Conservation (phyloP, 2,888 invertebrate genomes). For the Dusona sp. region DNA sequence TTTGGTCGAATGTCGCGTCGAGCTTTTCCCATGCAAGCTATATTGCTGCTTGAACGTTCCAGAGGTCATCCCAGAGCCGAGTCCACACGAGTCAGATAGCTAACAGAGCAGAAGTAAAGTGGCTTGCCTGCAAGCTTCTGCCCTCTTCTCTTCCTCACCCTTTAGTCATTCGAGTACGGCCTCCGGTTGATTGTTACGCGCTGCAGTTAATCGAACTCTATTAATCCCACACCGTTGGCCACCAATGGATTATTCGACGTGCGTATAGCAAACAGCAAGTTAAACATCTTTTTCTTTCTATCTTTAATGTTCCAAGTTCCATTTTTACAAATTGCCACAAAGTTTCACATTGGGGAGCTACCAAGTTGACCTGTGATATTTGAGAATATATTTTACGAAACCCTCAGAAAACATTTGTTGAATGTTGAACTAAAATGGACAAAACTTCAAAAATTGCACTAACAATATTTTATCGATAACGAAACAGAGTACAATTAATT, state of each 20-base stretch:
- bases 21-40: constrained; percentile 46
- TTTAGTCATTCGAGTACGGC: constrained; percentile 21
- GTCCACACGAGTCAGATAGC: constrained; percentile 46
- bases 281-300: constrained; percentile 8
- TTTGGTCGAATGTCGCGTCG: constrained; percentile 45
- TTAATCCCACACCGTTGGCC: constrained; percentile 48
- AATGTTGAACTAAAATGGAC: no score
- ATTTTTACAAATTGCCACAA: neutral
- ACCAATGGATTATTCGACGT: constrained; percentile 49
- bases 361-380: no score
- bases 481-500: neutral
- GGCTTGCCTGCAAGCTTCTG: constrained; percentile 43
- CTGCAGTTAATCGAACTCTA: constrained; percentile 64
- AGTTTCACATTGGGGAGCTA: neutral
- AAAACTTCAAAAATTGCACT: no score
- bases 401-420: neutral
- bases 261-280: neutral
- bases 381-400: neutral
- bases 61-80: constrained; percentile 33
- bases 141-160: constrained; percentile 9
- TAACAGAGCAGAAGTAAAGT: constrained; percentile 64
- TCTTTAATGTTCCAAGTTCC: neutral
- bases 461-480: no score
- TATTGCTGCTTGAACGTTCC: constrained; percentile 10
- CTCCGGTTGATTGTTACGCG: constrained; percentile 61